Evolutionary conservation across 2,797 vertebrate genomes (phyloP), one percentile per base, ranked within the genome.

Genomic region (Gymnoscopelus microlampas): DNA sequence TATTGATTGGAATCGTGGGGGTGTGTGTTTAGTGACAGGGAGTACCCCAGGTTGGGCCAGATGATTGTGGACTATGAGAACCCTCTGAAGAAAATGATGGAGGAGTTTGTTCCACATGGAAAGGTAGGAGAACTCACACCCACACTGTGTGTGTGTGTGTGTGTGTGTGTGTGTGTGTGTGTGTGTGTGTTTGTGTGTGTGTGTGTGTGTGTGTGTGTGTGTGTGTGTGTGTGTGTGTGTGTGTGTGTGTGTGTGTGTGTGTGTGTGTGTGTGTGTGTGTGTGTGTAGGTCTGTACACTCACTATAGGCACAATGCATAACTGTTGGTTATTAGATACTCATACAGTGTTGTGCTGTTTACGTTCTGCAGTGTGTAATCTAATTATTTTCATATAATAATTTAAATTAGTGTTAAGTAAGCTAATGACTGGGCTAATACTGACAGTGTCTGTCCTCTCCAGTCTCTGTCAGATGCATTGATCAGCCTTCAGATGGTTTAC

Each of bases 1-100:
- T 29, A 29, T 29, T 29, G 1, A 29, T 29, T 29, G 26, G 26
- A 29, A 29, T 29, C 26, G 26, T 29, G 26, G 2, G 24, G 73
- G 60, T 63, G 26, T 53, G 13, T 50, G 23, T 63, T 47, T 50
- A 99, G 98, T 88, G 98, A 99, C 89, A 93, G 98, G 81, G 98
- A 99, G 85, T 99, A 98, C 81, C 98, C 97, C 71, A 93, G 97
- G 75, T 91, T 99, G 87, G 98, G 97, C 76, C 97, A 99, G 92
- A 98, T 99, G 96, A 98, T 99, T 68, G 97, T 99, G 85, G 98
- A 99, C 89, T 99, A 99, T 87, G 98, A 99, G 90, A 99, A 99
- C 78, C 97, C 98, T 39, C 83, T 99, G 86, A 99, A 99, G 93
- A 99, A 98, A 92, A 97, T 99, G 97, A 99, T 99, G 97, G 98